These are phyloP conservation scores for Spongilla lacustris DNA, from an alignment of 37 sponge, comb jelly and placozoan species.

Conservation along the genomic window DNA sequence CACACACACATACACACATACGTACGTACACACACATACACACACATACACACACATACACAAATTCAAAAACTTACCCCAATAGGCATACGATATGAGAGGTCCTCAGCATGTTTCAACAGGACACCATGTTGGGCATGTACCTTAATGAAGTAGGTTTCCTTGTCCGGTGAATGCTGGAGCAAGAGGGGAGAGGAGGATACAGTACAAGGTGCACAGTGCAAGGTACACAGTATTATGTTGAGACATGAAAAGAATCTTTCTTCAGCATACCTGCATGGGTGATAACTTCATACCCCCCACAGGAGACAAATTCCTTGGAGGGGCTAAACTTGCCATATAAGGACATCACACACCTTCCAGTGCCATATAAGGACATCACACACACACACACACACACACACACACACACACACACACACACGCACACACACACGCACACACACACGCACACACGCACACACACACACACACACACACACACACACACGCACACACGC, in stretches of 20 bases:
- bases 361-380: too few species aligned
- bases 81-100: slow-evolving; percentile 81
- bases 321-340: too few species aligned
- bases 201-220: neutral
- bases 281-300: too few species aligned
- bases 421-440: too few species aligned
- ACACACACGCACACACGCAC: too few species aligned
- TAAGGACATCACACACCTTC: too few species aligned
- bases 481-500: slow-evolving; percentile 44
- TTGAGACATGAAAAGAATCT: neutral
- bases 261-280: too few species aligned
- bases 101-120: slow-evolving; percentile 73
- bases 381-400: too few species aligned
- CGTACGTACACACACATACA: too few species aligned
- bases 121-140: slow-evolving; percentile 70
- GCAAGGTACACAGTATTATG: neutral
- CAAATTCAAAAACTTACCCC: slow-evolving; percentile 41
- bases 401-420: too few species aligned
- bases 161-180: slow-evolving; percentile 82
- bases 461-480: slow-evolving; percentile 26
- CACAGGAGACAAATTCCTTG: too few species aligned
- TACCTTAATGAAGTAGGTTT: slow-evolving; percentile 83
- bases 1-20: too few species aligned
- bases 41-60: neutral
- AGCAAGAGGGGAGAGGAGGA: neutral